Conservation (phyloP, 92 coral and sea anemone species). For the Anthopleura xanthogrammica region DNA sequence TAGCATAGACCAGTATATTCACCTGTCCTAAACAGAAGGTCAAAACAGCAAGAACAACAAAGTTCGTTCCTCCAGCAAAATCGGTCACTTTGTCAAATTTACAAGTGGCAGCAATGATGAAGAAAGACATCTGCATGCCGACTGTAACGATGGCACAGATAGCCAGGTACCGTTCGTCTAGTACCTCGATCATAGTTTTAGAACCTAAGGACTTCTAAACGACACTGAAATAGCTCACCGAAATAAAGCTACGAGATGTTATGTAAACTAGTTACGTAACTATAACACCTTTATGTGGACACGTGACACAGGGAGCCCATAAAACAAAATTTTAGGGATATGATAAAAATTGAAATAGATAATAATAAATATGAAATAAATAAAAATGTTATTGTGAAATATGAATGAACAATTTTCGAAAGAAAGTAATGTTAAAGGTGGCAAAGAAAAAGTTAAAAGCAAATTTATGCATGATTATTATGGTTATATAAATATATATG, state of each 20-base stretch:
- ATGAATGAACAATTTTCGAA: too few relatives aligned
- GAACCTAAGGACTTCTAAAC: neutral
- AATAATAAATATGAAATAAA: neutral
- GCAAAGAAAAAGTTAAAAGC: too few relatives aligned
- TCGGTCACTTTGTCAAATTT: slow-evolving; percentile 48
- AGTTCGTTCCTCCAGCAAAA: slow-evolving; percentile 45
- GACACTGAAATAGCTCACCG: too few relatives aligned
- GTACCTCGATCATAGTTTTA: slow-evolving; percentile 20
- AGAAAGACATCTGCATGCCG: slow-evolving; percentile 40
- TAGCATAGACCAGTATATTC: neutral
- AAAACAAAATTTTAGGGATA: neutral
- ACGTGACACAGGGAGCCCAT: slow-evolving; percentile 18
- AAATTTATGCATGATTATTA: too few relatives aligned
- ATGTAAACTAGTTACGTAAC: slow-evolving; percentile 1
- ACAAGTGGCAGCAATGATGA: slow-evolving; percentile 35
- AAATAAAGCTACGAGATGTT: neutral
- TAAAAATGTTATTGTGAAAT: neutral
- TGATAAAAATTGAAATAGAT: too few relatives aligned
- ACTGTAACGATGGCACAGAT: slow-evolving; percentile 41
- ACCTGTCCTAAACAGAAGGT: slow-evolving; percentile 40
- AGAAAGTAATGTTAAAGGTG: too few relatives aligned
- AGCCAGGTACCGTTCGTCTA: slow-evolving; percentile 33
- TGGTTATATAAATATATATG: too few relatives aligned
- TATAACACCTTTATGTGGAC: neutral
- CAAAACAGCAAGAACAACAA: slow-evolving; percentile 33